These are phyloP conservation scores for Porites evermanni DNA, from an alignment of 92 coral and sea anemone genomes.

Conservation along the genomic window DNA sequence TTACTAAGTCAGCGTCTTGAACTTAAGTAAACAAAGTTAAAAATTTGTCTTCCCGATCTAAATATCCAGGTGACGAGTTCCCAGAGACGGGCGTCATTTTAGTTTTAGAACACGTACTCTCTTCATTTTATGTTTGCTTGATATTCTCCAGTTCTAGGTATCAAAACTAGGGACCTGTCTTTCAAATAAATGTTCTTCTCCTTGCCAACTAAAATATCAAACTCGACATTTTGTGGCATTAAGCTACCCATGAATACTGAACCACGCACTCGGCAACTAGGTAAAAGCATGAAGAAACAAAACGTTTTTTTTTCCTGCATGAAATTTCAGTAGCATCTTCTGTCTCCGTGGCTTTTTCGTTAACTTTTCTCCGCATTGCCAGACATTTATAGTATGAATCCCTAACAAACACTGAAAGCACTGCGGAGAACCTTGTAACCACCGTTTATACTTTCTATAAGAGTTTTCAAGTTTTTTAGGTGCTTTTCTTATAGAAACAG, in stretches of 20 bases:
- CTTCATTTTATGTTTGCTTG: background rate
- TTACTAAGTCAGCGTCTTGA: slow-evolving; percentile 36
- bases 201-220: background rate
- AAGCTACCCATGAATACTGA: no score
- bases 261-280: no score
- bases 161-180: no score
- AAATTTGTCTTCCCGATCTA: slow-evolving; percentile 53
- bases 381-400: background rate
- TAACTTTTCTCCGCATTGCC: background rate
- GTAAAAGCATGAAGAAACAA: background rate
- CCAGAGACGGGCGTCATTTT: slow-evolving; percentile 58
- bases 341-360: background rate
- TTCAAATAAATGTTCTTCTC: background rate
- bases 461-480: background rate
- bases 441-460: background rate
- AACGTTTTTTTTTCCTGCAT: background rate
- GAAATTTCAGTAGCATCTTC: background rate
- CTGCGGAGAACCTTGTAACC: background rate
- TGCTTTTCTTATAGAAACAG: background rate
- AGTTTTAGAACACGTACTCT: background rate
- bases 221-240: background rate
- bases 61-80: slow-evolving; percentile 71
- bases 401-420: background rate
- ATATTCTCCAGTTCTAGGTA: background rate
- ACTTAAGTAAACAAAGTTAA: slow-evolving; percentile 69